Evolutionary conservation across 2,888 invertebrate species (phyloP), one percentile per base, ranked within the genome.

Genomic region (Drosophila merina): DNA sequence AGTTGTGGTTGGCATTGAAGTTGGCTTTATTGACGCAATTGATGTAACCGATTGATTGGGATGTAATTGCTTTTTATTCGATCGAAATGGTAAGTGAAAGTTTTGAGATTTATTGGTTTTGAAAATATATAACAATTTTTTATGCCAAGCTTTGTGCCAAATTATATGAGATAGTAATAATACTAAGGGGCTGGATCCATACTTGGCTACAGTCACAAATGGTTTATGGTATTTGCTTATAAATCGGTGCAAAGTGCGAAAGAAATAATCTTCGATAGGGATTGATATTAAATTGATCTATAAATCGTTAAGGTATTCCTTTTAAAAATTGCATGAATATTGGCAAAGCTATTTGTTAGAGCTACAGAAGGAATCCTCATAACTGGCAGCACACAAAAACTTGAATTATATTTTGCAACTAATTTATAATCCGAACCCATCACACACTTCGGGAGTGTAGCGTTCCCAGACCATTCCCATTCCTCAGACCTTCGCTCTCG

Each of bases 391-490:
- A 12, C 30, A 72, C 49, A 45, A 31, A 30, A 40, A 47, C 71
- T 67, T 67, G 59, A 74, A 78, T 87, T 75, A 81, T 81, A 75
- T 85, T 85, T 81, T 64, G 55, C 73, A 84, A 84, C 85, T 84
- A 81, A 86, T 80, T 80, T 80, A 42, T 58, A 77, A 60, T 33
- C 68, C 36, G 40, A 20, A 51, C 36, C 49, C 47, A 51, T 44
- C 36, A 44, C 51, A 38, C 40, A 30, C 33, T 14, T 44, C 47
- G 12, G 30, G 20, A 36, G 9, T 25, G 10, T 12, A 8, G 14
- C 47, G 6, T 33, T 45, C n/a, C n/a, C n/a, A n/a, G n/a, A n/a
- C 45, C 55, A 7, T 38, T 58, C 57, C 36, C 36, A 5, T 12
- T n/a, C 12, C 36, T 2, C 2, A 12, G 1, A 2, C 36, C 36